A percentile compares a stretch with the other conserved stretches of the same genome.
Evolutionary conservation across 1,140 invertebrate species (phyloP).

Genomic region (Drosophila grimshawi): DNA sequence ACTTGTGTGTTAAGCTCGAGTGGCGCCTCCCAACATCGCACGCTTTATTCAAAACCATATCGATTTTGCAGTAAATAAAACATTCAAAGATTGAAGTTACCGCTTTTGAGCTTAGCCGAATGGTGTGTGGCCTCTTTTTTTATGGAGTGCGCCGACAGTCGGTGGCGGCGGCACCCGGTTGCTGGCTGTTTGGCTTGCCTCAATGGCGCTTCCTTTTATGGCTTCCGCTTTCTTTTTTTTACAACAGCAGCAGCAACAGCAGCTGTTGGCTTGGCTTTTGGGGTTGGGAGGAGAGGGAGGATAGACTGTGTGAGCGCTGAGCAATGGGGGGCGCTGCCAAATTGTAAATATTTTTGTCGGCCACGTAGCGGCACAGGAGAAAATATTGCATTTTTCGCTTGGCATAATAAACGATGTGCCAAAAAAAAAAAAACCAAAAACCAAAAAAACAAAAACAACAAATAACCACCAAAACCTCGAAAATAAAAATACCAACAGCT

Average conservation of each 20-base stretch:
- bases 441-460: constrained; percentile 32
- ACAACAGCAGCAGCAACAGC: constrained; percentile 61
- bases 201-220: constrained; percentile 74
- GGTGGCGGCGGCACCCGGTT: constrained; percentile 6
- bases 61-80: constrained; percentile 82
- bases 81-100: constrained; percentile 81
- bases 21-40: constrained; percentile 37
- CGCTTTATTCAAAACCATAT: constrained; percentile 71
- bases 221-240: constrained; percentile 62
- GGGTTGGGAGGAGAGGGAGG: constrained; percentile 17
- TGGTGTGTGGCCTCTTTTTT: constrained; percentile 79
- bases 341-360: constrained; percentile 82
- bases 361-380: constrained; percentile 80
- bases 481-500: constrained; percentile 50
- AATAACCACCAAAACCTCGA: constrained; percentile 38
- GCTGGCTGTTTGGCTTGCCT: constrained; percentile 33
- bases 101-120: constrained; percentile 81
- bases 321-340: constrained; percentile 51
- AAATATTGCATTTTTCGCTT: constrained; percentile 82
- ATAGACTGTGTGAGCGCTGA: not conserved
- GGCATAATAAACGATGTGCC: constrained; percentile 81
- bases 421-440: constrained; percentile 43
- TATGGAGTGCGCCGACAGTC: constrained; percentile 66
- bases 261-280: constrained; percentile 39
- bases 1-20: constrained; percentile 75